Base-by-base conservation (phyloP, 2,113 vertebrate genomes). In the Ptilonorhynchus violaceus region DNA sequence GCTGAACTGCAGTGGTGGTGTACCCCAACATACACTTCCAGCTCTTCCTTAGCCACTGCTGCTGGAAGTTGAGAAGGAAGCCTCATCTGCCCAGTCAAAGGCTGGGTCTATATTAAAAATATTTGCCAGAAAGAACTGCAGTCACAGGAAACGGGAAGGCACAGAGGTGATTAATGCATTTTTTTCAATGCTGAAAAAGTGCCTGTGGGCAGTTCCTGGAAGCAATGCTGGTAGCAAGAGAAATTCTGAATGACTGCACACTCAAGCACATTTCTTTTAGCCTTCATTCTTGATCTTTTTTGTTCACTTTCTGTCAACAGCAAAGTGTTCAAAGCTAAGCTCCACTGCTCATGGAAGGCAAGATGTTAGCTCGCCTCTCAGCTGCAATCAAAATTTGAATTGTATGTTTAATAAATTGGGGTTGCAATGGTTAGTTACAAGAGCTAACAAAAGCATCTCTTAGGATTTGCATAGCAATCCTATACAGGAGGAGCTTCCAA, bases 321-420 rank as follows among this genome's bases (percentile, higher is more conserved):
- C 31, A 27, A 85, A 82, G 46, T 25, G 15, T 94, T 96, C 82
- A 93, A 90, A 94, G 56, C 83, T 68, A 86, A 93, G 79, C 82
- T 93, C 52, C 25, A 15, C 55, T 80, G 75, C 79, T 94, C 22
- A 58, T 56, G 67, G 75, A 95, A 88, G 90, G 85, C 85, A 90
- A 92, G 59, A 77, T 70, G 44, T 86, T 90, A 70, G 59, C 39
- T 85, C 25, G 7, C 47, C n/a, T 88, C 82, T 95, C 72, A 73
- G 72, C 72, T 92, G 93, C 88, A 88, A 93, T 74, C 85, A 86
- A 52, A 84, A 94, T 94, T 70, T 92, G 85, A 88, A 84, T 94
- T 97, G 72, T 81, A 86, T 84, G 79, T 81, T 94, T 86, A 93
- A 93, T 90, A 92, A 93, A 92, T 93, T 92, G 85, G 60, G 60